Conservation (phyloP, 2,888 invertebrate species). For the Lasiommata megera region DNA sequence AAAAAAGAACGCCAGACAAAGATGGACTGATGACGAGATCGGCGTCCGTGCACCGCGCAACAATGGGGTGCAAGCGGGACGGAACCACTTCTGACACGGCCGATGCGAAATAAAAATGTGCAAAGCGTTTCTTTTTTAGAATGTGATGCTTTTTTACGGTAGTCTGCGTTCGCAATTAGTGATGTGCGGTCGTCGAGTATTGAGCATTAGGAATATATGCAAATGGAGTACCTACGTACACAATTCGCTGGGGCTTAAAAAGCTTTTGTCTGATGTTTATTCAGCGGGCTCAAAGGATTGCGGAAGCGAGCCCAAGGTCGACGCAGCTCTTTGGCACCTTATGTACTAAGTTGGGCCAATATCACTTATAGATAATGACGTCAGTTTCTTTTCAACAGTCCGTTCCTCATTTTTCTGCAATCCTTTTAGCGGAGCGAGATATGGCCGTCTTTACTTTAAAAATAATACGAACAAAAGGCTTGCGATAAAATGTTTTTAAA, state of each 20-base stretch:
- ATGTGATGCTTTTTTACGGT: constrained; percentile 79
- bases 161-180: constrained; percentile 81
- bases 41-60: constrained; percentile 46
- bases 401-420: constrained; percentile 55
- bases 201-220: constrained; percentile 68
- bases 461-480: constrained; percentile 55
- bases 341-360: constrained; percentile 37
- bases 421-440: constrained; percentile 61
- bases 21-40: constrained; percentile 77
- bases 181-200: constrained; percentile 71
- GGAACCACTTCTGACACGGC: constrained; percentile 69
- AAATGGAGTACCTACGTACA: constrained; percentile 44
- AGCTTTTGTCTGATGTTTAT: constrained; percentile 51
- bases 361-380: constrained; percentile 39
- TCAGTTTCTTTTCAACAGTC: constrained; percentile 46
- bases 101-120: constrained; percentile 78
- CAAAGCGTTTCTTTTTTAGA: constrained; percentile 75
- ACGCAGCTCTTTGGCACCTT: constrained; percentile 39
- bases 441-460: constrained; percentile 48
- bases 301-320: constrained; percentile 67
- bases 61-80: constrained; percentile 74
- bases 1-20: constrained; percentile 78
- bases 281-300: constrained; percentile 45
- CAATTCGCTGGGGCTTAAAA: constrained; percentile 44
- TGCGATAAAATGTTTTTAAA: constrained; percentile 54